Percentiles rank a stretch among this genome's conserved stretches.
These are phyloP conservation scores for Scaptomyza flava DNA, from an alignment of 2,888 invertebrate species.

Conservation along the genomic window DNA sequence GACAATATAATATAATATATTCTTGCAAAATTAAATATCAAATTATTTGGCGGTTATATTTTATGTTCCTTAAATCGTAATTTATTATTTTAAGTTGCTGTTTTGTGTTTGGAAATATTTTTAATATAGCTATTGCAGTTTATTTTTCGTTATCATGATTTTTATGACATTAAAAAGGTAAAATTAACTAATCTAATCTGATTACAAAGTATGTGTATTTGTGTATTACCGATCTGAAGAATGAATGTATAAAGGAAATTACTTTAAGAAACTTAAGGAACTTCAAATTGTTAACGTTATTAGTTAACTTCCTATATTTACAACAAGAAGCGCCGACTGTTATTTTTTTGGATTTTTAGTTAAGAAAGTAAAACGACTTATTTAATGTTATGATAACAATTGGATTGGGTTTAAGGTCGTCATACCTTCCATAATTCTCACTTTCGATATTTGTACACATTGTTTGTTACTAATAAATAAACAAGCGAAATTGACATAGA, in stretches of 20 bases:
- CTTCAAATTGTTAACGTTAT: neutral
- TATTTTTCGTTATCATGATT: conserved; percentile 5
- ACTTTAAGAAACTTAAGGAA: neutral
- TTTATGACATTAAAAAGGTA: neutral
- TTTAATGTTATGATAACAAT: too few relatives aligned
- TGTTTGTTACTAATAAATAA: conserved; percentile 10
- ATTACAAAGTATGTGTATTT: neutral
- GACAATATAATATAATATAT: neutral
- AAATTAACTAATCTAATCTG: conserved; percentile 5
- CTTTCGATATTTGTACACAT: neutral
- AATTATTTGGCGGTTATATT: neutral
- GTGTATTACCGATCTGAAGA: neutral
- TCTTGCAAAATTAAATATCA: neutral
- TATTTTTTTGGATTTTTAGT: neutral
- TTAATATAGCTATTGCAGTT: neutral
- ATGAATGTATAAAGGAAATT: neutral
- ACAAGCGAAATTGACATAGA: neutral
- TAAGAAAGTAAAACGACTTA: neutral
- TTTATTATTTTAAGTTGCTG: conserved; percentile 21
- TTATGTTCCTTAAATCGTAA: neutral
- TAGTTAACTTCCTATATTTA: neutral
- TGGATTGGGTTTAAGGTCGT: too few relatives aligned
- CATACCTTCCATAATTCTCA: neutral
- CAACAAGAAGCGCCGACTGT: neutral
- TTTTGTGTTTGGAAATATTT: neutral